These are phyloP conservation scores for Protonibea diacanthus DNA, from an alignment of 2,797 vertebrate species.

Conservation along the genomic window DNA sequence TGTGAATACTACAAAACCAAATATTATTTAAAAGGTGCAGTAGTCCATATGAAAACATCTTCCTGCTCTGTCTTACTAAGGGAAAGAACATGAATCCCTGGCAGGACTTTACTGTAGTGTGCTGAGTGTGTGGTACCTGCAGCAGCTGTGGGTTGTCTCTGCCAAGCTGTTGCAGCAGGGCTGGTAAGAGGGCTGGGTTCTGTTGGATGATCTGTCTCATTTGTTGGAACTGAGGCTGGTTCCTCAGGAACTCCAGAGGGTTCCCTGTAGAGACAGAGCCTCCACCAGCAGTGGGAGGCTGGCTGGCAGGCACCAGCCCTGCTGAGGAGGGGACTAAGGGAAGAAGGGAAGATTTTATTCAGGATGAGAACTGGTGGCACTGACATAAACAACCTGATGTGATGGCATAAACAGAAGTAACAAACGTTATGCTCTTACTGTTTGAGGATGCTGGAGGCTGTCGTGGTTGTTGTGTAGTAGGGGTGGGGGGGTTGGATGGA, in stretches of 20 bases:
- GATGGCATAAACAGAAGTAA: neutral
- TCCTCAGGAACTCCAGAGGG: conserved; percentile 87
- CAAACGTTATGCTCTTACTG: conserved; percentile 63
- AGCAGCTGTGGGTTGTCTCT: conserved; percentile 87
- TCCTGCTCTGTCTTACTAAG: neutral
- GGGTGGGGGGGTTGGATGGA: conserved; percentile 49
- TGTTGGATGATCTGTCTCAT: conserved; percentile 89
- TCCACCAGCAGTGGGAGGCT: conserved; percentile 50
- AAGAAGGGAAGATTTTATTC: neutral
- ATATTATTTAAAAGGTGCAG: neutral
- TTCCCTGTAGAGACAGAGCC: conserved; percentile 64
- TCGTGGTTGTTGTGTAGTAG: conserved; percentile 64
- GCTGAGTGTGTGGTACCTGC: conserved; percentile 71
- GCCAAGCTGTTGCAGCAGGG: conserved; percentile 86
- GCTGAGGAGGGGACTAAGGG: conserved; percentile 20
- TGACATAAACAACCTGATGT: neutral
- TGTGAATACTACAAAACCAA: neutral
- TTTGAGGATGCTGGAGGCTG: conserved; percentile 60
- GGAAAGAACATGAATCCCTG: neutral
- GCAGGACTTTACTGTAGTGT: neutral
- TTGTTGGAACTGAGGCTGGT: conserved; percentile 88
- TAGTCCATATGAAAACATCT: neutral
- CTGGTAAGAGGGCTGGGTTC: conserved; percentile 85
- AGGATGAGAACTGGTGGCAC: neutral
- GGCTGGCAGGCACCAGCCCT: conserved; percentile 53